These are phyloP conservation scores for Crotophaga sulcirostris DNA, from an alignment of 2,113 vertebrate species.

Conservation along the genomic window DNA sequence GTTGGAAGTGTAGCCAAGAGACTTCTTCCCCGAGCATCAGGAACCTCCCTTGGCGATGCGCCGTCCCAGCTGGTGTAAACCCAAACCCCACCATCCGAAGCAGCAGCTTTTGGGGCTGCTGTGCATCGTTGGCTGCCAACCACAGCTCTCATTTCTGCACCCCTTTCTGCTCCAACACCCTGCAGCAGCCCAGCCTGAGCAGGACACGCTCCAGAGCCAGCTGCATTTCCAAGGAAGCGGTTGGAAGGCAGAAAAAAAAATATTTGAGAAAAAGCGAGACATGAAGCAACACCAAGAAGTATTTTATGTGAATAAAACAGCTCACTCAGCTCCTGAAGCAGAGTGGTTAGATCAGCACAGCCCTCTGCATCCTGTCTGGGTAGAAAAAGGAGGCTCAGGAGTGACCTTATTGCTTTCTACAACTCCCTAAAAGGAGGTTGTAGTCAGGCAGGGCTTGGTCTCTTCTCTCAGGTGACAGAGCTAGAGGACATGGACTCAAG, in stretches of 20 bases:
- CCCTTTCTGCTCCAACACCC: background rate
- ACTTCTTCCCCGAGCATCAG: background rate
- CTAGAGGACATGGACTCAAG: too few species aligned
- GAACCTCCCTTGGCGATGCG: background rate
- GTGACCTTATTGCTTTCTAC: too few species aligned
- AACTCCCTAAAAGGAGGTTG: too few species aligned
- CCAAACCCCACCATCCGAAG: background rate
- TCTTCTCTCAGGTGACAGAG: too few species aligned
- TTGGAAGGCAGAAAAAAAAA: background rate
- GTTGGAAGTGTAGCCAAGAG: fast-evolving
- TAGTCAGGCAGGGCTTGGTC: too few species aligned
- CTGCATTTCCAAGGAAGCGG: background rate
- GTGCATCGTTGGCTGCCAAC: background rate
- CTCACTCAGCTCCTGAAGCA: background rate
- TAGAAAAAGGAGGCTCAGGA: too few species aligned
- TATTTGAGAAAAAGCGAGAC: background rate
- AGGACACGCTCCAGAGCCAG: fast-evolving
- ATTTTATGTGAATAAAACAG: background rate
- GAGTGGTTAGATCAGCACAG: background rate
- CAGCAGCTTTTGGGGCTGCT: too few species aligned
- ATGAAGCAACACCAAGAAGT: background rate
- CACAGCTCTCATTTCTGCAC: background rate
- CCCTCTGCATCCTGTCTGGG: background rate
- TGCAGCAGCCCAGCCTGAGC: background rate
- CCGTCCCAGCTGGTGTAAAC: fast-evolving